Conservation (phyloP, 2,888 invertebrate genomes). For the Microctonus hyperodae region DNA sequence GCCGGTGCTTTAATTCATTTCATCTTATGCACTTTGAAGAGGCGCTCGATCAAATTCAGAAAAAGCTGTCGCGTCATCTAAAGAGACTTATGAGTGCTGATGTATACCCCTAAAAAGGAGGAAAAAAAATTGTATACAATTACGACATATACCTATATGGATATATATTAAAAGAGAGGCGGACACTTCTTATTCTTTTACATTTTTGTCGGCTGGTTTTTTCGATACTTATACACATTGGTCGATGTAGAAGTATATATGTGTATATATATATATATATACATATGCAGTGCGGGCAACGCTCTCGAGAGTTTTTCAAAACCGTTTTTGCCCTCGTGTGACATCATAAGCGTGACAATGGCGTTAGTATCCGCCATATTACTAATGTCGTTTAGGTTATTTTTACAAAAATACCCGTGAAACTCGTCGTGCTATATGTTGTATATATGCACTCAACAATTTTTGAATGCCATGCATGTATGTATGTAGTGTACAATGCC, state of each 20-base stretch:
- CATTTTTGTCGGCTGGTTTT: constrained; percentile 20
- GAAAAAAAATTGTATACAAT: constrained; percentile 13
- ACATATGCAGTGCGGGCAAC: constrained; percentile 22
- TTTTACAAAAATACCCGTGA: constrained; percentile 28
- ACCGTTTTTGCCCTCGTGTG: constrained; percentile 27
- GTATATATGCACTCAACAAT: constrained; percentile 4
- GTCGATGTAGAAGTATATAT: constrained; percentile 6
- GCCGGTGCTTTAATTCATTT: constrained; percentile 54
- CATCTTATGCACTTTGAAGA: constrained; percentile 57
- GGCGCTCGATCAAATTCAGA: constrained; percentile 60
- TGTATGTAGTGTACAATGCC: background rate
- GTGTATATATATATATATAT: background rate
- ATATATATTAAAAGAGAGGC: constrained; percentile 25
- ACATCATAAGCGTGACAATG: constrained; percentile 26
- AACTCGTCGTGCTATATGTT: constrained; percentile 10
- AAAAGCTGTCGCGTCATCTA: constrained; percentile 55
- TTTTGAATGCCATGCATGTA: background rate
- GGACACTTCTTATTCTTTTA: constrained; percentile 23
- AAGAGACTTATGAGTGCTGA: constrained; percentile 37
- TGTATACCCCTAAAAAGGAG: background rate
- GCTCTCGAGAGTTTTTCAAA: constrained; percentile 23
- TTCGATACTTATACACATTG: background rate
- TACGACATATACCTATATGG: constrained; percentile 20
- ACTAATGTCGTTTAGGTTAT: constrained; percentile 26
- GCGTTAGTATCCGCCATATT: constrained; percentile 26